Conservation (phyloP, 1,140 invertebrate species). For the Magallana angulata region DNA sequence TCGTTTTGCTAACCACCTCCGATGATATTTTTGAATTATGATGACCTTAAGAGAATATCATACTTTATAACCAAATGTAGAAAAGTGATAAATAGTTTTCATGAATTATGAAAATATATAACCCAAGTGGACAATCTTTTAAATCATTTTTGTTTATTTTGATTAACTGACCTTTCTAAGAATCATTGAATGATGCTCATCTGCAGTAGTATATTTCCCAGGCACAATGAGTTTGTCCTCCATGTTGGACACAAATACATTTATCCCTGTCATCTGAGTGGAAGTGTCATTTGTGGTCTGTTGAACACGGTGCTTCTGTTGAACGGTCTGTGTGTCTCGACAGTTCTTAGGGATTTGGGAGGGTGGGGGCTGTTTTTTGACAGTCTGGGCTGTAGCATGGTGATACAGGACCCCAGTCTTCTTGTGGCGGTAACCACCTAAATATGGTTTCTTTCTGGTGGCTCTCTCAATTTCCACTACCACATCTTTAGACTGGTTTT, state of each 20-base stretch:
- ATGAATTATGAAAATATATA: not conserved
- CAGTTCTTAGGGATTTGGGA: constrained; percentile 69
- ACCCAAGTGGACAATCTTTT: too few relatives aligned
- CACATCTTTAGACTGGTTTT: constrained; percentile 74
- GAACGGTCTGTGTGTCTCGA: constrained; percentile 79
- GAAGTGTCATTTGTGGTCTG: constrained; percentile 78
- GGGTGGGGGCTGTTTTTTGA: constrained; percentile 70
- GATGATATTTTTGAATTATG: constrained; percentile 72
- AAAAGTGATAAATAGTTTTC: not conserved
- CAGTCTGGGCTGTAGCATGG: constrained; percentile 78
- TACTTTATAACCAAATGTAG: not conserved
- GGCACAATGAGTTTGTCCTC: constrained; percentile 77
- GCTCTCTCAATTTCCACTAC: constrained; percentile 78
- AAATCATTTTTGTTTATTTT: too few relatives aligned
- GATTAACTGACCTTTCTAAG: constrained; percentile 67
- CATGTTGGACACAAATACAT: constrained; percentile 76
- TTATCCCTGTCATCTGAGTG: constrained; percentile 80
- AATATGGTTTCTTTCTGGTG: constrained; percentile 76
- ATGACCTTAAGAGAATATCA: constrained; percentile 63
- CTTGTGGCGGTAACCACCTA: constrained; percentile 79
- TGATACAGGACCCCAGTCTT: constrained; percentile 75
- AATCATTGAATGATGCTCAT: constrained; percentile 72
- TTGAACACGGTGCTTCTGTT: constrained; percentile 71
- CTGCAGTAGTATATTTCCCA: constrained; percentile 77
- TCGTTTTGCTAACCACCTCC: constrained; percentile 72